Evolutionary conservation across 2,888 invertebrate species (phyloP), one percentile per base, ranked within the genome.

Genomic region (Scotopteryx bipunctaria): DNA sequence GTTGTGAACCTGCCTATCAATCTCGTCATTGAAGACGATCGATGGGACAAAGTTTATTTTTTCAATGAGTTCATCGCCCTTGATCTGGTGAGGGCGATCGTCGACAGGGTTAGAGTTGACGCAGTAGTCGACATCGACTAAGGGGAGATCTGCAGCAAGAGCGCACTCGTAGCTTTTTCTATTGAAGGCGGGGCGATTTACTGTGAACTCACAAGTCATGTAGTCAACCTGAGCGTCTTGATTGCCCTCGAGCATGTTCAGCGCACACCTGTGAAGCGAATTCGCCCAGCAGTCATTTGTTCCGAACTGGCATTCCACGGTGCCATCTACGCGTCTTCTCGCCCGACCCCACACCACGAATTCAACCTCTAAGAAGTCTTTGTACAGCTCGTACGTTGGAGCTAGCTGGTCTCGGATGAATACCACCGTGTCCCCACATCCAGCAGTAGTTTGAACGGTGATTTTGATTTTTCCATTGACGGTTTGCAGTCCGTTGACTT

Each of bases 341-440:
- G 86, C 81, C 44, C 83, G 81, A 9, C 90, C 91, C 91, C 91
- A 91, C 0, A 88, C 83, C 0, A 91, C 70, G 37, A 85, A 88
- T 55, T 88, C 81, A 0, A 90, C 46, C 5, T 87, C 81, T 47
- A 91, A 53, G 35, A 70, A 83, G 0, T 83, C 58, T 6, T 71
- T 69, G 58, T 83, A 87, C 14, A 75, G 62, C 8, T 61, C 62
- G 35, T 83, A 85, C 0, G 81, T 72, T 23, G 76, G 72, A 0
- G 52, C 62, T 5, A 90, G 61, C 13, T 81, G 74, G 8, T 66
- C 33, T 11, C 49, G 43, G 9, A 89, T 73, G 37, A 86, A 89
- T 3, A 38, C 65, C 0, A 77, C 73, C 0, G 88, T 84, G 42
- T 86, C 81, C 1, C 65, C 8, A 47, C 88, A 89, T 9, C 76